Percentiles rank a stretch among this genome's conserved stretches.
phyloP scores from a whole-genome alignment of 2,888 invertebrate species.

The Clusia tigrina region DNA sequence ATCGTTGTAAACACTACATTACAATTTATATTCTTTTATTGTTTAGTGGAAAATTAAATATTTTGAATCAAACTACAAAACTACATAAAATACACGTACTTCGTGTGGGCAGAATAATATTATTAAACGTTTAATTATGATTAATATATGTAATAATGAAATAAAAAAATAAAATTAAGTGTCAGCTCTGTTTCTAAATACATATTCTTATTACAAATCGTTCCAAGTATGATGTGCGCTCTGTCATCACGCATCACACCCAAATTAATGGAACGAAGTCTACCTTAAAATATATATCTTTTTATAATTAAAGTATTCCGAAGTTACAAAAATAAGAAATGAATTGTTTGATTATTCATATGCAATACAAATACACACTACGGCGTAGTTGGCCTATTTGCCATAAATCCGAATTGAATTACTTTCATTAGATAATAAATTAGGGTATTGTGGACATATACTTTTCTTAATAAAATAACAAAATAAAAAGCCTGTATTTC shows the following conservation, averaged over 20 bases:
- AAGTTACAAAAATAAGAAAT: slow-evolving; percentile 13
- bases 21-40: neutral
- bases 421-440: too few species aligned
- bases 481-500: slow-evolving; percentile 9
- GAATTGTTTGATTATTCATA: neutral
- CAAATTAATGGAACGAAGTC: slow-evolving; percentile 3
- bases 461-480: slow-evolving; percentile 7
- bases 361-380: neutral
- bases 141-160: slow-evolving; percentile 8
- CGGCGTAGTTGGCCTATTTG: slow-evolving; percentile 5
- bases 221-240: slow-evolving; percentile 5
- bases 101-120: neutral
- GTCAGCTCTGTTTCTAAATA: slow-evolving; percentile 17
- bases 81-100: slow-evolving; percentile 15
- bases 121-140: slow-evolving; percentile 1
- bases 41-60: slow-evolving; percentile 17
- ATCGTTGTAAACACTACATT: slow-evolving; percentile 28
- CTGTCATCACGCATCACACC: slow-evolving; percentile 16
- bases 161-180: slow-evolving; percentile 19
- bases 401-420: neutral
- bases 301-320: slow-evolving; percentile 9
- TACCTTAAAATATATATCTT: slow-evolving; percentile 18
- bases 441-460: too few species aligned
- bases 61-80: slow-evolving; percentile 5
- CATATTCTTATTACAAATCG: neutral